These are phyloP conservation scores for Idaea dimidiata DNA, from an alignment of 2,888 invertebrate genomes.

Conservation along the genomic window DNA sequence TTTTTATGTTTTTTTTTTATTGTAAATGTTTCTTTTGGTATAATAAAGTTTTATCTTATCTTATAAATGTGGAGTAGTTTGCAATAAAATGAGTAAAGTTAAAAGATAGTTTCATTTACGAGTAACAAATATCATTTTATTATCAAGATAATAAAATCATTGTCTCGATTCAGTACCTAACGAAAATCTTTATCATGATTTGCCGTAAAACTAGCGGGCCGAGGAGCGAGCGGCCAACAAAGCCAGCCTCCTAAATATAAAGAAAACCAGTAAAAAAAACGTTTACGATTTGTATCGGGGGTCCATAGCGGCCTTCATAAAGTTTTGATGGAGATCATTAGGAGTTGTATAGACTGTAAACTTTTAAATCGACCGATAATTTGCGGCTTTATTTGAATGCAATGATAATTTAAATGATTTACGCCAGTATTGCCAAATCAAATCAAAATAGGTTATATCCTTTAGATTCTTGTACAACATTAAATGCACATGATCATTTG, in stretches of 20 bases:
- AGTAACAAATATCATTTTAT: not conserved
- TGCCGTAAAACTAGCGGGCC: slow-evolving; percentile 24
- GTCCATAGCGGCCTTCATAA: slow-evolving; percentile 42
- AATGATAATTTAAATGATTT: too few relatives aligned
- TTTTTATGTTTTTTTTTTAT: too few relatives aligned
- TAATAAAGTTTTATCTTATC: too few relatives aligned
- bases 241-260: slow-evolving; percentile 19
- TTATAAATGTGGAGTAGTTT: not conserved
- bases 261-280: slow-evolving; percentile 46
- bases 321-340: slow-evolving; percentile 59
- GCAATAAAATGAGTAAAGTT: slow-evolving; percentile 1
- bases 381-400: too few relatives aligned
- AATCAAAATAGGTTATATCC: too few relatives aligned
- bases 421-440: too few relatives aligned
- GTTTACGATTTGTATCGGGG: slow-evolving; percentile 56
- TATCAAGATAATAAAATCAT: not conserved
- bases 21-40: too few relatives aligned
- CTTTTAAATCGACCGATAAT: not conserved
- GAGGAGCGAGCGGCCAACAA: slow-evolving; percentile 1
- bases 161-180: slow-evolving; percentile 4
- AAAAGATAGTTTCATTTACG: slow-evolving; percentile 5
- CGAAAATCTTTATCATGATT: slow-evolving; percentile 16
- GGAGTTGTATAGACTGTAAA: slow-evolving; percentile 30
- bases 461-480: too few relatives aligned
- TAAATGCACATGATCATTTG: too few relatives aligned